phyloP scores from a whole-genome alignment of 1,140 invertebrate genomes.

The Sinonovacula constricta region DNA sequence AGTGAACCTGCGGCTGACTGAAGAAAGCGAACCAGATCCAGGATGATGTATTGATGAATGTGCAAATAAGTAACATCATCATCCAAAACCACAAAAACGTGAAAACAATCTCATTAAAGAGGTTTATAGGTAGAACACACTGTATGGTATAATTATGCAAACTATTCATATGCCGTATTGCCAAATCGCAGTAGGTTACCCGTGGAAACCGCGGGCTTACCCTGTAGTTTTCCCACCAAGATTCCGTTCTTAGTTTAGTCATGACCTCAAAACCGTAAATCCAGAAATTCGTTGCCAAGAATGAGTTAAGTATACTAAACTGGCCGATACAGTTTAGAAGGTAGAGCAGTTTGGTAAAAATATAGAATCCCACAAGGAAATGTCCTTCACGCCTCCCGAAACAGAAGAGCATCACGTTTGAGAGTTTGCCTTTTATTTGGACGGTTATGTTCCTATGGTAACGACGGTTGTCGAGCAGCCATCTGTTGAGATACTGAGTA shows the following conservation, averaged over 20 bases:
- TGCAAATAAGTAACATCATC: constrained; percentile 53
- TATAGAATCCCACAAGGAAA: constrained; percentile 78
- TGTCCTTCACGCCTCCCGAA: constrained; percentile 77
- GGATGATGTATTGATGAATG: constrained; percentile 33
- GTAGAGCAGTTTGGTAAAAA: constrained; percentile 71
- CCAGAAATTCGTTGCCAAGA: constrained; percentile 75
- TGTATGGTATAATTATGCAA: constrained; percentile 74
- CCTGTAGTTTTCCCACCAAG: constrained; percentile 63
- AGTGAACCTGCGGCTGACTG: constrained; percentile 61
- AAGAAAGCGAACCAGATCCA: constrained; percentile 62
- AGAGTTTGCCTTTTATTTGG: constrained; percentile 55
- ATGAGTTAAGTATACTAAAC: constrained; percentile 70
- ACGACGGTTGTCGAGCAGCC: constrained; percentile 61
- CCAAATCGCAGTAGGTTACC: constrained; percentile 80
- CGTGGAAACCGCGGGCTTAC: constrained; percentile 72
- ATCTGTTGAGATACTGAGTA: constrained; percentile 62
- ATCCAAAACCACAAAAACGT: constrained; percentile 72
- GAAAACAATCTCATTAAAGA: constrained; percentile 81
- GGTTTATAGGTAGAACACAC: constrained; percentile 80
- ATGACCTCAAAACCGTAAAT: constrained; percentile 79
- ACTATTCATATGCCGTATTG: constrained; percentile 76
- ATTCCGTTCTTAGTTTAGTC: constrained; percentile 70
- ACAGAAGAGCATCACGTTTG: constrained; percentile 39
- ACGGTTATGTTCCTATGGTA: constrained; percentile 58
- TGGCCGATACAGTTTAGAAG: constrained; percentile 64